Evolutionary conservation across 2,888 invertebrate species (phyloP).

Genomic region (Nebria salina): DNA sequence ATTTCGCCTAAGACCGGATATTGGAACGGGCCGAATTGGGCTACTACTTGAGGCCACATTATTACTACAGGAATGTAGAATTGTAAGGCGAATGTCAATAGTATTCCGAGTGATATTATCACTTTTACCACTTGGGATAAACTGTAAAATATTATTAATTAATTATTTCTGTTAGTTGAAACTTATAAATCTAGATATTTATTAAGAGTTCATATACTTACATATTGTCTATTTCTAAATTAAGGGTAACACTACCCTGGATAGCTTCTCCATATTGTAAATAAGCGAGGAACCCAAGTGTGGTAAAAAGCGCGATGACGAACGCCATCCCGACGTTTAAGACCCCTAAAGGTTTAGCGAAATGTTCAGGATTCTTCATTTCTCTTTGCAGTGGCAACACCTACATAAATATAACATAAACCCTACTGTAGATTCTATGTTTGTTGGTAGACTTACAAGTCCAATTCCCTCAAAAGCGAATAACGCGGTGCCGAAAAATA

Average conservation of each 20-base stretch:
- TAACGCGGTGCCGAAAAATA: slow-evolving; percentile 95
- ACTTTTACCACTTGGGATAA: slow-evolving; percentile 83
- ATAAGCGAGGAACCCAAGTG: slow-evolving; percentile 88
- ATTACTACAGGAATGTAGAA: slow-evolving; percentile 94
- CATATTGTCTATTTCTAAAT: slow-evolving; percentile 73
- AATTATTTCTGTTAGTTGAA: too few relatives aligned
- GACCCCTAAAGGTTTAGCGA: slow-evolving; percentile 84
- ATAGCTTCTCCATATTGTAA: slow-evolving; percentile 86
- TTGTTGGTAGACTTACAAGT: slow-evolving; percentile 68
- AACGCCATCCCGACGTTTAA: slow-evolving; percentile 89
- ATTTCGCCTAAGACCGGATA: slow-evolving; percentile 74
- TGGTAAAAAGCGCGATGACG: slow-evolving; percentile 80
- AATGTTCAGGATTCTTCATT: slow-evolving; percentile 82
- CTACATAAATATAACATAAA: slow-evolving; percentile 61
- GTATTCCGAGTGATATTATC: slow-evolving; percentile 86
- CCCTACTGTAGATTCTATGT: too few relatives aligned
- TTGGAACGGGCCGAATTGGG: slow-evolving; percentile 66
- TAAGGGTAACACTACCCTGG: slow-evolving; percentile 87
- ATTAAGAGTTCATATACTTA: slow-evolving; percentile 57
- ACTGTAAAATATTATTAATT: slow-evolving; percentile 63
- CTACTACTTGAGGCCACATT: slow-evolving; percentile 79
- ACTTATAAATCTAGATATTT: too few relatives aligned
- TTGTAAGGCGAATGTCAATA: slow-evolving; percentile 92
- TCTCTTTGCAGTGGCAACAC: slow-evolving; percentile 94
- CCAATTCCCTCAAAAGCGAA: slow-evolving; percentile 98